Evolutionary conservation across 1,140 invertebrate species (phyloP), one percentile per base, ranked within the genome.

Genomic region (Ylistrum balloti): DNA sequence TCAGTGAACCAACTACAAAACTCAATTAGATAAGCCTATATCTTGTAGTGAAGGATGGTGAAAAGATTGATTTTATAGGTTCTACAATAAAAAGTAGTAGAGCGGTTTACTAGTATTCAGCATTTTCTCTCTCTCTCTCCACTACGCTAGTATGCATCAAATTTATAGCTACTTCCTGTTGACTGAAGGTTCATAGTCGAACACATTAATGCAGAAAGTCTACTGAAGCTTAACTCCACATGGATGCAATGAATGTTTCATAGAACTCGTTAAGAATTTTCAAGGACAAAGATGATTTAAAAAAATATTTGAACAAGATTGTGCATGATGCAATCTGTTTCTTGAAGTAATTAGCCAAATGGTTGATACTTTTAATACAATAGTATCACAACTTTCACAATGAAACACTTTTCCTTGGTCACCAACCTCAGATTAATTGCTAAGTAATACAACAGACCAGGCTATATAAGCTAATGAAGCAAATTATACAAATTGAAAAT

Each of bases 231-330:
- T 74, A 74, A 74, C 28, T 74, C n/a, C 56, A 74, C 56, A 74
- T 74, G 56, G 22, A 74, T 28, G 22, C 56, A 28, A 74, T 74
- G 56, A 74, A 74, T 74, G n/a, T 17, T 74, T 74, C 9, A 74
- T 74, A 74, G 56, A n/a, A 74, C 56, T 74, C n/a, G n/a, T 74
- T 74, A 28, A 28, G 56, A 74, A 74, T 74, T n/a, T 74, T 74
- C 56, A 74, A 74, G 56, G 56, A 74, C 56, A 11, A 28, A 74
- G 56, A 28, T 74, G 28, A 74, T 74, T 74, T 9, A n/a, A 28
- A 74, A 17, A n/a, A 74, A 28, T n/a, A 74, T 74, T 74, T 74
- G 56, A 74, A 74, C 20, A 74, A 74, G 56, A 17, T 28, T 22
- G 22, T 48, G 13, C 2, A 74, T 17, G 9, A 9, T 45, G 17